phyloP scores from a whole-genome alignment of 1,140 invertebrate species.

The Drosophila novamexicana region DNA sequence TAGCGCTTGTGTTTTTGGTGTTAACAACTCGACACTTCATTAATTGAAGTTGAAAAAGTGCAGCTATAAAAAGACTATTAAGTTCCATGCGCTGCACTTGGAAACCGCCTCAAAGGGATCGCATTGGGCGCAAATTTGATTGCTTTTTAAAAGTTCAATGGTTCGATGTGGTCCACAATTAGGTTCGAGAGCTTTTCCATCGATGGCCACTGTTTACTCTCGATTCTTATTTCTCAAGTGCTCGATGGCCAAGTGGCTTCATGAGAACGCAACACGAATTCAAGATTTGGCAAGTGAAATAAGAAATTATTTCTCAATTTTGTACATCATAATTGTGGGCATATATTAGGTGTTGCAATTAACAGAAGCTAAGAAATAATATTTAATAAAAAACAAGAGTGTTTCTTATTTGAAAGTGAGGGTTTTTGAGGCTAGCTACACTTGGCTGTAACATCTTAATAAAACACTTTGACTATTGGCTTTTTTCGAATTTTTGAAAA shows the following conservation, averaged over 20 bases:
- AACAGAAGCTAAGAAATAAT: slow-evolving; percentile 1
- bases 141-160: slow-evolving; percentile 76
- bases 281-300: slow-evolving; percentile 59
- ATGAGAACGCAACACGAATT: slow-evolving; percentile 65
- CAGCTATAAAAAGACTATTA: slow-evolving; percentile 81
- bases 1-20: slow-evolving; percentile 67
- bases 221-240: slow-evolving; percentile 20
- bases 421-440: no score
- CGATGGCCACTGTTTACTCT: slow-evolving; percentile 35
- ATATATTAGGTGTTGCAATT: slow-evolving; percentile 21
- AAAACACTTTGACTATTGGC: no score
- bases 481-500: no score
- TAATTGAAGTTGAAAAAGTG: slow-evolving; percentile 80
- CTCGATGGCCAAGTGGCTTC: slow-evolving; percentile 35
- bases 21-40: slow-evolving; percentile 83
- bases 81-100: slow-evolving; percentile 52
- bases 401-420: no score
- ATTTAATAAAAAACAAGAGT: no score
- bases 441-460: no score
- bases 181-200: slow-evolving; percentile 52
- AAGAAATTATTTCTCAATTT: slow-evolving; percentile 54
- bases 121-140: slow-evolving; percentile 74
- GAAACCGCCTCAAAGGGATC: slow-evolving; percentile 32
- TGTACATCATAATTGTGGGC: slow-evolving; percentile 11
- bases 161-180: slow-evolving; percentile 48